These are phyloP conservation scores for Drosophila virilis DNA, from an alignment of 1,140 invertebrate species.

Conservation along the genomic window DNA sequence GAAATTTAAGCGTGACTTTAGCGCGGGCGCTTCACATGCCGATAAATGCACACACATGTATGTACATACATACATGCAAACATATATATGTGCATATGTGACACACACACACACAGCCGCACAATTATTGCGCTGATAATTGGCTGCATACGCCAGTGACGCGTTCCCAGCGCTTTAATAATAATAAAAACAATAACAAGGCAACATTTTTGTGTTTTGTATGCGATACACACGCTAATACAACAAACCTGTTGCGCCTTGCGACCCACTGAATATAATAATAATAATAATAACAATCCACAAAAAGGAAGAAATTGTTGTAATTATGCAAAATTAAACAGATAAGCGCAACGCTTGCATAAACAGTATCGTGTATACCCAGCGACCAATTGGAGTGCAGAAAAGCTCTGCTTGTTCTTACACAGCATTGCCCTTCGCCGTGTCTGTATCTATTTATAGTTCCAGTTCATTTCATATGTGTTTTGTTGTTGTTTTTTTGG, in stretches of 20 bases:
- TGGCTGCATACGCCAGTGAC: constrained; percentile 41
- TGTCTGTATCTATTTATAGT: neutral
- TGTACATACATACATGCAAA: neutral
- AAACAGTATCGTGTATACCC: constrained; percentile 1
- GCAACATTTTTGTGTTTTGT: constrained; percentile 32
- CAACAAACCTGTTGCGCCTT: constrained; percentile 43
- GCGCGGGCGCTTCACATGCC: constrained; percentile 49
- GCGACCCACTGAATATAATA: constrained; percentile 32
- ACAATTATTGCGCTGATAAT: constrained; percentile 77
- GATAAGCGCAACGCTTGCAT: constrained; percentile 15
- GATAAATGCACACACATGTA: constrained; percentile 25
- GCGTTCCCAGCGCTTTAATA: constrained; percentile 40
- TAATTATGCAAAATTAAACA: constrained; percentile 39
- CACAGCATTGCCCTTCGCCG: constrained; percentile 7
- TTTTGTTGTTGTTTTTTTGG: constrained; percentile 2
- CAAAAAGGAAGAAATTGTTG: constrained; percentile 5
- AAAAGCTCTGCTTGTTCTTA: constrained; percentile 1
- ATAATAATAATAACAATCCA: constrained; percentile 40
- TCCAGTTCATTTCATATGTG: neutral
- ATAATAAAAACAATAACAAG: constrained; percentile 47
- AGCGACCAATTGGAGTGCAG: constrained; percentile 11
- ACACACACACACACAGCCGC: constrained; percentile 10
- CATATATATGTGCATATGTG: constrained; percentile 37
- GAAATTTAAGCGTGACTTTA: constrained; percentile 73
- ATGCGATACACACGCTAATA: constrained; percentile 38